phyloP scores from a whole-genome alignment of 1,140 invertebrate genomes.

The Pantala flavescens region DNA sequence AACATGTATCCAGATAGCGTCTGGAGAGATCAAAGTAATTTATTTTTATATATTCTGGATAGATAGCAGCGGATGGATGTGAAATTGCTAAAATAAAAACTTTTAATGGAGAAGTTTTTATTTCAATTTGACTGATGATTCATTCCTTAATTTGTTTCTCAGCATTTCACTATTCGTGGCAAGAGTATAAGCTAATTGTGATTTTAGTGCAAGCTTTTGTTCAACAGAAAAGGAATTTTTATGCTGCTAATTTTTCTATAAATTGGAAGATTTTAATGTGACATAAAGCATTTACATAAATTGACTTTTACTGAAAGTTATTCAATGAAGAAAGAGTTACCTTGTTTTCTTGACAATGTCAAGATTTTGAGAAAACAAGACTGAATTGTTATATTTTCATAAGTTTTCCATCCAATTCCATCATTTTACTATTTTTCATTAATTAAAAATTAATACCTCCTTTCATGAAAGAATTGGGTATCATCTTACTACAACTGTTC shows the following conservation, averaged over 20 bases:
- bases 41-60: neutral
- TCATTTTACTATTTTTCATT: too few relatives aligned
- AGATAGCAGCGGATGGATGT: neutral
- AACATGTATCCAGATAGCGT: neutral
- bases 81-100: neutral
- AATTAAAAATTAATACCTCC: too few relatives aligned
- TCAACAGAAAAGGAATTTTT: too few relatives aligned
- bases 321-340: neutral
- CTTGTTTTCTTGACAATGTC: neutral
- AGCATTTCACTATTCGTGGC: neutral
- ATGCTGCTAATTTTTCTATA: too few relatives aligned
- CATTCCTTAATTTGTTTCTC: neutral
- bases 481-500: too few relatives aligned
- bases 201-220: too few relatives aligned
- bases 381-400: constrained; percentile 4
- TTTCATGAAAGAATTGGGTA: too few relatives aligned
- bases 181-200: neutral
- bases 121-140: neutral
- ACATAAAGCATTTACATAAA: neutral
- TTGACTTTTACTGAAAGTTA: neutral
- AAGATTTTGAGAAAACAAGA: neutral
- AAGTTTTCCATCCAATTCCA: neutral
- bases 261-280: too few relatives aligned
- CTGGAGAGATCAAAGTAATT: neutral
- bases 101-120: neutral